Evolutionary conservation across 2,797 vertebrate species (phyloP).

Genomic region (Crocidura indochinensis): DNA sequence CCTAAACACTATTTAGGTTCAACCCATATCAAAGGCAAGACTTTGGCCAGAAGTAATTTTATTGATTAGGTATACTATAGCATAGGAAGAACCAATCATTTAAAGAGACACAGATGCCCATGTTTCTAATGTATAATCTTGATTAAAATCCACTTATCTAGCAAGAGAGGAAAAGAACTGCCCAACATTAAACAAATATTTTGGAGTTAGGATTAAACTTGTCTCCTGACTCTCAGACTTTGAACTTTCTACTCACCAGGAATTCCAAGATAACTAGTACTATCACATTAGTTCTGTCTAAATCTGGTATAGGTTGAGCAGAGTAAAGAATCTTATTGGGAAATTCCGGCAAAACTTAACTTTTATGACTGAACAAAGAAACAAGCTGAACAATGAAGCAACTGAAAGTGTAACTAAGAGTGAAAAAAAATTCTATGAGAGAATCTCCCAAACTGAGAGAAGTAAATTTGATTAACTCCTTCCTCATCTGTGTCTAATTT

Average conservation of each 20-base stretch:
- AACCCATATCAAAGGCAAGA: too few relatives aligned
- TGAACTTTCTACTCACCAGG: not conserved
- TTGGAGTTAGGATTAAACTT: conserved; percentile 34
- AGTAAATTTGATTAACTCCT: not conserved
- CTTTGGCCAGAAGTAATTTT: not conserved
- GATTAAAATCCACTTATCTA: conserved; percentile 30
- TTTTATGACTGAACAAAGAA: not conserved
- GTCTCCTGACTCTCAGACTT: not conserved
- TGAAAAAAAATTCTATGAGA: not conserved
- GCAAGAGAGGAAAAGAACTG: not conserved
- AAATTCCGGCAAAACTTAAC: not conserved
- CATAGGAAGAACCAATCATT: not conserved
- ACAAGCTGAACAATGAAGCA: too few relatives aligned
- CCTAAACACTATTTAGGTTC: too few relatives aligned
- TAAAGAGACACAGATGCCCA: not conserved
- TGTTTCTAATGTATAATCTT: not conserved
- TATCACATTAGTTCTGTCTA: not conserved
- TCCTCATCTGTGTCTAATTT: not conserved
- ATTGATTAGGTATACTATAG: not conserved
- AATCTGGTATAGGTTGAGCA: not conserved
- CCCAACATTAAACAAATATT: not conserved
- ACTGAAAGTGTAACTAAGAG: not conserved
- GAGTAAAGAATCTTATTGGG: not conserved
- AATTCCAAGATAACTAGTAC: not conserved
- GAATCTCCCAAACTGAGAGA: not conserved